Conservation (phyloP, 2,888 invertebrate genomes). For the Rotaria socialis region DNA sequence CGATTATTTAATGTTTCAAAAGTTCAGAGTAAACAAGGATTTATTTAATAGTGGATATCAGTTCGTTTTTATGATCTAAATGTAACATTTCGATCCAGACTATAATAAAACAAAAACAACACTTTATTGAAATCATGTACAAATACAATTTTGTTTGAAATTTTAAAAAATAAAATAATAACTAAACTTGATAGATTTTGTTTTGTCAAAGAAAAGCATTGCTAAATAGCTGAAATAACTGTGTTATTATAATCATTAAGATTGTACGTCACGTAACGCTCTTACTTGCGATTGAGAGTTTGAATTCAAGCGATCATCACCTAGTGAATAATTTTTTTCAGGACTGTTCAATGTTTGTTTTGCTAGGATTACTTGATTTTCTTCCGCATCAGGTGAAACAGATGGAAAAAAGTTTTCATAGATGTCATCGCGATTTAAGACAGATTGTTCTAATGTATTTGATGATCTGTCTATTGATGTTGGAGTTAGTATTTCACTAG, state of each 20-base stretch:
- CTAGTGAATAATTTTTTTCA: background rate
- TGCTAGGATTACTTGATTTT: background rate
- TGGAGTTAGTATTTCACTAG: background rate
- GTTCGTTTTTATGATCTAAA: no score
- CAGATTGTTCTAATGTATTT: no score
- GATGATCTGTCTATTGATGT: background rate
- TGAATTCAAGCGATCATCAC: background rate
- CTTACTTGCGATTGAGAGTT: background rate
- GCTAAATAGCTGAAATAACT: background rate
- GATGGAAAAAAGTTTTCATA: background rate
- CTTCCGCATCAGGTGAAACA: background rate
- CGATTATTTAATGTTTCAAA: no score
- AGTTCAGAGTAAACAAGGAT: no score
- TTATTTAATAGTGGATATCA: no score
- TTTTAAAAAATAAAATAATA: no score
- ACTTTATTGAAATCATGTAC: no score
- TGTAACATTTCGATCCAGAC: no score
- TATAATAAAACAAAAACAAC: no score
- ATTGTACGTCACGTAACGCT: background rate
- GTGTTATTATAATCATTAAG: background rate
- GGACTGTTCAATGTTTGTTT: background rate
- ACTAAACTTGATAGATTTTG: no score
- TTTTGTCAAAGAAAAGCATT: no score
- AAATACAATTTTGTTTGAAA: no score
- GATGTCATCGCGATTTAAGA: background rate